Evolutionary conservation across 2,113 vertebrate genomes (phyloP).

Genomic region (Tautogolabrus adspersus): DNA sequence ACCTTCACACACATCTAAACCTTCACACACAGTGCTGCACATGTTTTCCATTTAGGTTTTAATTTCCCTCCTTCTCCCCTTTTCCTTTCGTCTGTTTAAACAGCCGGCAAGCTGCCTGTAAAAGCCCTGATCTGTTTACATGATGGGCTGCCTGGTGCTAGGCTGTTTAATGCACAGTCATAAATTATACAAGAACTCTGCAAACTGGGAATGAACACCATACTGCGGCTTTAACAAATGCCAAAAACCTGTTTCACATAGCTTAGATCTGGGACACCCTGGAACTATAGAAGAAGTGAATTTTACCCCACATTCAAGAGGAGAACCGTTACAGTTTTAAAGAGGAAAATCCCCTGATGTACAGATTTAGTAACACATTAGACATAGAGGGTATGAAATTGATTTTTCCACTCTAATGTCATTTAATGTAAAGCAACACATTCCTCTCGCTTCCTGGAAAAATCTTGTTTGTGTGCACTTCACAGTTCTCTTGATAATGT

Average conservation of each 20-base stretch:
- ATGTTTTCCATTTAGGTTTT: constrained; percentile 78
- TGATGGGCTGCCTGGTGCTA: constrained; percentile 77
- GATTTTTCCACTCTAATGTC: constrained; percentile 21
- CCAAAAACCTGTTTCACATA: constrained; percentile 72
- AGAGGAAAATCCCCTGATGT: constrained; percentile 8
- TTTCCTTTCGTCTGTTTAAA: constrained; percentile 80
- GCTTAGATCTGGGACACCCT: constrained; percentile 46
- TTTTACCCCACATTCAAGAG: constrained; percentile 4
- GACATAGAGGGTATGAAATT: neutral
- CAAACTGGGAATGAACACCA: constrained; percentile 70
- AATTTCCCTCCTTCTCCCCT: constrained; percentile 74
- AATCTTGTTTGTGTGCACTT: constrained; percentile 13
- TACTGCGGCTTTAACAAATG: constrained; percentile 57
- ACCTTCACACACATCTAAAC: constrained; percentile 33
- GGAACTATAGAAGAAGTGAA: constrained; percentile 33
- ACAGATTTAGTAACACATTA: constrained; percentile 21
- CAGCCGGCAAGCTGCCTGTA: constrained; percentile 78
- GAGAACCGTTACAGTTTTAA: constrained; percentile 6
- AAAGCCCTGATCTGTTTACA: constrained; percentile 82
- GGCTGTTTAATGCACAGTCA: constrained; percentile 78
- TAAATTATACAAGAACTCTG: constrained; percentile 80
- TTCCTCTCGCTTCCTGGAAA: constrained; percentile 36
- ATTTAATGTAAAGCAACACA: constrained; percentile 28
- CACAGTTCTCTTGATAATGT: neutral
- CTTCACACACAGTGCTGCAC: constrained; percentile 51